These are phyloP conservation scores for Drosophila lacteicornis DNA, from an alignment of 1,140 invertebrate species.

Conservation along the genomic window DNA sequence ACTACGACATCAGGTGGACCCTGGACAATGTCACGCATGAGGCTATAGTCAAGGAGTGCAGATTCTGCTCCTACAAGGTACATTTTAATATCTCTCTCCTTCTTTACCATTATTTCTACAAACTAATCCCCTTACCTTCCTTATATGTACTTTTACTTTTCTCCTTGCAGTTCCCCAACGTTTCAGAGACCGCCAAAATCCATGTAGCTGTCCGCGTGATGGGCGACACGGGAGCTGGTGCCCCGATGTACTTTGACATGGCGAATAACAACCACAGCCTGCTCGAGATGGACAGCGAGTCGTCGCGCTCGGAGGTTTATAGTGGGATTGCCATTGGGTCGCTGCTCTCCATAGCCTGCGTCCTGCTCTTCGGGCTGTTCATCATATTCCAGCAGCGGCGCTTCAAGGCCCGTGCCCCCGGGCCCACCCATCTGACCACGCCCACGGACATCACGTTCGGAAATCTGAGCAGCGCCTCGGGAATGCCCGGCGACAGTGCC, in stretches of 20 bases:
- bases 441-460: conserved; percentile 79
- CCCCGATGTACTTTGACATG: conserved; percentile 78
- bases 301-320: conserved; percentile 64
- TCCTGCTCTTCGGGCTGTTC: conserved; percentile 72
- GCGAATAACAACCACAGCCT: conserved; percentile 53
- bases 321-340: conserved; percentile 81
- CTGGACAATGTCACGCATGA: conserved; percentile 79
- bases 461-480: conserved; percentile 73
- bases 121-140: neutral
- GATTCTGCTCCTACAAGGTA: conserved; percentile 68
- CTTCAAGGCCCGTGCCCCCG: conserved; percentile 76
- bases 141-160: neutral
- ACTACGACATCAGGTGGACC: conserved; percentile 80
- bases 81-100: neutral
- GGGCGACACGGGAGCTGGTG: conserved; percentile 77
- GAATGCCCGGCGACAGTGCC: conserved; percentile 75
- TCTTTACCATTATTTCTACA: neutral
- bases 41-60: conserved; percentile 69
- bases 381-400: conserved; percentile 75
- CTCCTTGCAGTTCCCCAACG: conserved; percentile 73
- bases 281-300: conserved; percentile 36
- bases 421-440: conserved; percentile 71
- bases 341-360: conserved; percentile 68
- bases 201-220: conserved; percentile 79
- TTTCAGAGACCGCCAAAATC: conserved; percentile 76